Percentiles rank a stretch among this genome's conserved stretches.
Conservation (phyloP, 2,888 invertebrate genomes). For the Dicranocentrus wangi region DNA sequence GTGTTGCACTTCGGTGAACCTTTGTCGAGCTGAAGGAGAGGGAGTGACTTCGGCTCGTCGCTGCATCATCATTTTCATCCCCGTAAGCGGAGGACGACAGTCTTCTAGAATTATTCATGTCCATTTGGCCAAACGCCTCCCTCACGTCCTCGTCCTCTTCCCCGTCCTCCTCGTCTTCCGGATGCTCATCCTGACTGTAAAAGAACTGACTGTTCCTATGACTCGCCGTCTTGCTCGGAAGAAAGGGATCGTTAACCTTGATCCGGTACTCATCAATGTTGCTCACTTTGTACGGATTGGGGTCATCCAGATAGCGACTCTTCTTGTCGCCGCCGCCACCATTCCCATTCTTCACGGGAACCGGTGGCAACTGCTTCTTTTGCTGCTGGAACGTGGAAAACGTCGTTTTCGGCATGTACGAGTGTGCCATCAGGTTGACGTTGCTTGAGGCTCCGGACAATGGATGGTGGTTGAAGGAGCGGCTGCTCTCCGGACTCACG, state of each 20-base stretch:
- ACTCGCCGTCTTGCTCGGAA: constrained; percentile 50
- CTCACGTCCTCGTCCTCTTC: constrained; percentile 43
- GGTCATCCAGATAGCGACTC: constrained; percentile 71
- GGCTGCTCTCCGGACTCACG: constrained; percentile 36
- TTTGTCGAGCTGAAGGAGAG: constrained; percentile 1
- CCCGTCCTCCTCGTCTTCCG: constrained; percentile 34
- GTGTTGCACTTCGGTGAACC: constrained; percentile 62
- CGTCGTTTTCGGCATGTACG: constrained; percentile 68
- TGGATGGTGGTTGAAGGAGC: constrained; percentile 49
- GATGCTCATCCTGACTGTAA: constrained; percentile 44
- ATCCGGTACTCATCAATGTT: constrained; percentile 72
- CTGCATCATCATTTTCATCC: constrained; percentile 24
- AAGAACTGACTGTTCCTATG: constrained; percentile 62
- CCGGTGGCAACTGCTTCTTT: constrained; percentile 34
- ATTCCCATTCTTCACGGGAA: background rate
- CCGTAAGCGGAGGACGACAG: constrained; percentile 19
- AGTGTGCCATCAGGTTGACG: constrained; percentile 33
- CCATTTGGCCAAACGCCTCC: constrained; percentile 43
- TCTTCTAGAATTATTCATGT: background rate
- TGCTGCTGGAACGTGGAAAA: constrained; percentile 71
- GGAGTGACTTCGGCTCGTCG: background rate
- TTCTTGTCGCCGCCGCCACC: constrained; percentile 2
- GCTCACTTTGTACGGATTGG: constrained; percentile 73
- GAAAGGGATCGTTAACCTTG: constrained; percentile 72
- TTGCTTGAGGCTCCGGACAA: constrained; percentile 59